Evolutionary conservation across 1,140 invertebrate species (phyloP), one percentile per base, ranked within the genome.

Genomic region (Eubasilissa regina): DNA sequence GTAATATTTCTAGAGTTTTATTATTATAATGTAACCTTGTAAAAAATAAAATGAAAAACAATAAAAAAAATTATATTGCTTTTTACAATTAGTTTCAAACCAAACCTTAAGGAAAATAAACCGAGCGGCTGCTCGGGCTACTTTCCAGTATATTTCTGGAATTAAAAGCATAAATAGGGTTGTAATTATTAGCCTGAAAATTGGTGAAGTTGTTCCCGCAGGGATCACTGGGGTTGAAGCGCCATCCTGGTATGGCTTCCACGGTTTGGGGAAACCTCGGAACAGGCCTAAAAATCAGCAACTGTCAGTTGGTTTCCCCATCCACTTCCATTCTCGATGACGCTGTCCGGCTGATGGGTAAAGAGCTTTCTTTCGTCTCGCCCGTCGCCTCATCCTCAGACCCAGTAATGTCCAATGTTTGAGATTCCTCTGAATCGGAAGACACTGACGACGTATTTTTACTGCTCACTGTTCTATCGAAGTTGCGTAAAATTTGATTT

Each of bases 351-450:
- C 19, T 47, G 6, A 53, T 17, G 12, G 43, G 45, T 19, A 10
- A 7, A 13, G 66, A 21, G 62, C 17, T 77, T 48, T 62, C 62
- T 72, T 17, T 68, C 0, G 47, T 85, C 4, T 25, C 60, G 13
- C 12, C 55, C 12, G 12, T 47, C 10, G 74, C 12, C 51, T 89
- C 88, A 68, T 89, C 88, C 81, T 89, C 88, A 0, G 88, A 89
- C 6, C 88, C 88, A 84, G 88, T 89, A 7, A 89, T 88, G 76
- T 89, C 88, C 12, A 89, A 83, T 70, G 87, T 89, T 43, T 88
- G 81, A 8, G 89, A 89, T 48, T 89, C 89, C 78, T 89, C 88
- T 1, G 88, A 87, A 73, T 80, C 79, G 10, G 87, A 87, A 19
- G 75, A 81, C 58, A 86, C 87, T 0, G 87, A 86, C 0, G 88